phyloP scores from a whole-genome alignment of 2,113 vertebrate genomes.

The Terrapene triunguis region DNA sequence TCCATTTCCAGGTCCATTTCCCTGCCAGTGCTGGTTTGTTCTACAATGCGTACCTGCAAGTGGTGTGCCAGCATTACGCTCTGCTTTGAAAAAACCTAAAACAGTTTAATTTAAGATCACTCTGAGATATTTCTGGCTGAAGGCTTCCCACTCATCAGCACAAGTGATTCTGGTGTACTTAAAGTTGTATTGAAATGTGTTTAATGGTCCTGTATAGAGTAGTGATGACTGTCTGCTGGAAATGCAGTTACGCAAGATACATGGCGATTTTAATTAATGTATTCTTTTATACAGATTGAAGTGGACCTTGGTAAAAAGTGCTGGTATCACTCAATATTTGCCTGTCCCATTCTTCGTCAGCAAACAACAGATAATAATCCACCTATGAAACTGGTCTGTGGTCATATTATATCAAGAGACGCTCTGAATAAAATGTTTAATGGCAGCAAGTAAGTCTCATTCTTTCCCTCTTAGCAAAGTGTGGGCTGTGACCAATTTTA shows the following conservation, averaged over 20 bases:
- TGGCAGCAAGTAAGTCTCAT: conserved; percentile 89
- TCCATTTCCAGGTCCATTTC: not conserved
- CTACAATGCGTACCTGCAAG: not conserved
- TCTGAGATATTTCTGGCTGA: not conserved
- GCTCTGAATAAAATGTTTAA: conserved; percentile 93
- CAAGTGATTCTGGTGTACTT: conserved; percentile 24
- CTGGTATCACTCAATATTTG: conserved; percentile 92
- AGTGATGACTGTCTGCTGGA: not conserved
- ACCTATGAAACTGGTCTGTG: conserved; percentile 90
- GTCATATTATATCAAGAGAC: conserved; percentile 91
- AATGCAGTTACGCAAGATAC: not conserved
- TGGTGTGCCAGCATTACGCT: not conserved
- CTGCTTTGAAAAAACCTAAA: not conserved
- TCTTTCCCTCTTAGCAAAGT: not conserved
- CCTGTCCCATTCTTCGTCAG: conserved; percentile 90
- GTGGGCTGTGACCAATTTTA: not conserved
- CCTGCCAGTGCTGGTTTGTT: not conserved
- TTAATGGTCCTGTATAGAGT: not conserved
- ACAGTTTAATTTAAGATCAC: not conserved
- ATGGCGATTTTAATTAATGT: not conserved
- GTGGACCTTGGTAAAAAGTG: conserved; percentile 90
- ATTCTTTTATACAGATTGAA: conserved; percentile 82
- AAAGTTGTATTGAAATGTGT: not conserved
- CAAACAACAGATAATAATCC: conserved; percentile 91
- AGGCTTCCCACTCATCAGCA: not conserved